Evolutionary conservation across 1,140 invertebrate species (phyloP), one percentile per base, ranked within the genome.

Genomic region (Zaprionus africanus): DNA sequence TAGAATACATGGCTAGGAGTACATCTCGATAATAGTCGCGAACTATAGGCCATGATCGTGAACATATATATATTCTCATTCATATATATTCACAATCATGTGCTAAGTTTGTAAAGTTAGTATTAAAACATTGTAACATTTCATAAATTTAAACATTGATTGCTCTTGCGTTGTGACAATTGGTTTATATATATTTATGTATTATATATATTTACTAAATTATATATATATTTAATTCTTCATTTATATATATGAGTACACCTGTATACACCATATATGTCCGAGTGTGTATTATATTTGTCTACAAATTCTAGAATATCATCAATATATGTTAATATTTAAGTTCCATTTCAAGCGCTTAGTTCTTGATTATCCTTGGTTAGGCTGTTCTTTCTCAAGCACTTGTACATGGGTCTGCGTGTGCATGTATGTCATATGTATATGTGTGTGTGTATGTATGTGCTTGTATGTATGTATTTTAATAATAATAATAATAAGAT

Each of bases 101-200:
- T 66, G 60, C 31, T 70, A 19, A 53, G 31, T 66, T 58, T 62
- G 41, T 76, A 74, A 73, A 81, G 71, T 60, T 73, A 66, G 53
- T 81, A 71, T 79, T 84, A 79, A 86, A 86, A 86, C 86, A 63
- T 75, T 77, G 82, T 86, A 86, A 86, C 83, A 82, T 87, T 82
- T 86, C 86, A 82, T 87, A 87, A 82, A 87, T 78, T 86, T 86
- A 87, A 86, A 86, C 79, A 86, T 86, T 86, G 83, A 86, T 86
- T 86, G 83, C 83, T 86, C 77, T 87, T 87, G 83, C 83, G 83
- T 86, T 86, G 79, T 86, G 83, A 87, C 79, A 86, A 87, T 87
- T 87, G 85, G 72, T 79, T 79, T 73, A 65, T 74, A 68, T 76
- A 63, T 79, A 46, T 71, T 62, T 79, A 82, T 75, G 63, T 78